Percentiles rank a stretch among this genome's conserved stretches.
phyloP scores from a whole-genome alignment of 37 sponge, comb jelly and placozoan species.

The Diacarnus erythraeanus region DNA sequence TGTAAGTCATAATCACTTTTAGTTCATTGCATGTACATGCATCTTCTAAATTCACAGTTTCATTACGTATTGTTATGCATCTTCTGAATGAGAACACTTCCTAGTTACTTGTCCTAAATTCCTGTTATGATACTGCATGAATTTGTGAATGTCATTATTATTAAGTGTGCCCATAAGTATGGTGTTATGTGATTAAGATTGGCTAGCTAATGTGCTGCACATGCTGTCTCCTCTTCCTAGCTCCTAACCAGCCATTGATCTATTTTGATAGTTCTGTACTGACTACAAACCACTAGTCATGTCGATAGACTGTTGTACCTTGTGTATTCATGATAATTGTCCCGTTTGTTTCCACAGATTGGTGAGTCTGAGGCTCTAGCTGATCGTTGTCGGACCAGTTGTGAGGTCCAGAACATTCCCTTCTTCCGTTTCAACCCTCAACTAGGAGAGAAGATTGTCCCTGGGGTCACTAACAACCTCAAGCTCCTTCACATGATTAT shows the following conservation, averaged over 20 bases:
- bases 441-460: constrained; percentile 21
- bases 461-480: constrained; percentile 21
- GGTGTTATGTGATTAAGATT: too few species aligned
- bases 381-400: constrained; percentile 30
- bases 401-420: constrained; percentile 46
- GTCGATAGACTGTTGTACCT: too few species aligned
- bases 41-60: neutral
- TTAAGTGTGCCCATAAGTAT: too few species aligned
- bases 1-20: constrained; percentile 41
- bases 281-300: too few species aligned
- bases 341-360: constrained; percentile 3
- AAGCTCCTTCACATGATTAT: constrained; percentile 50
- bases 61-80: too few species aligned
- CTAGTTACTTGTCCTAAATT: neutral
- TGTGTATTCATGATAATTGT: too few species aligned
- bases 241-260: too few species aligned
- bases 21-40: constrained; percentile 1
- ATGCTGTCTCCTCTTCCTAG: too few species aligned
- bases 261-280: too few species aligned
- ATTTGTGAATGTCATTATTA: neutral
- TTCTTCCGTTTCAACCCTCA: constrained; percentile 63
- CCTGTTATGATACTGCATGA: neutral
- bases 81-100: too few species aligned
- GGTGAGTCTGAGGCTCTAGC: constrained; percentile 43
- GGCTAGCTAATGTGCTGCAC: too few species aligned